Percentiles rank a stretch among this genome's conserved stretches.
phyloP scores from a whole-genome alignment of 1,140 invertebrate species.

The Heliconius eleuchia region DNA sequence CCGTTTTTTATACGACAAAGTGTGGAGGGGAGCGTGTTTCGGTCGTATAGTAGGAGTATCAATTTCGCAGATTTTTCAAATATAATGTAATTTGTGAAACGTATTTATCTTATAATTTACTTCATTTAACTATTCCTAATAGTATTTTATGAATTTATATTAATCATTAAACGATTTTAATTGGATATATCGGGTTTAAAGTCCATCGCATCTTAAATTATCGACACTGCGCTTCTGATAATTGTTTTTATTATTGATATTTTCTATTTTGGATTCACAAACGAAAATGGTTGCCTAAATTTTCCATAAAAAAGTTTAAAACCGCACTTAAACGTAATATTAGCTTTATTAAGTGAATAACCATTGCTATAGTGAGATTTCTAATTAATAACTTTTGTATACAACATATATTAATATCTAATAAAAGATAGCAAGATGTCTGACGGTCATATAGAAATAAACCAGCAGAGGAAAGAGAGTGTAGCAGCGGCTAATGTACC shows the following conservation, averaged over 20 bases:
- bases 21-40: conserved; percentile 33
- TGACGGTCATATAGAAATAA: conserved; percentile 64
- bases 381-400: conserved; percentile 6
- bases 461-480: conserved; percentile 64
- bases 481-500: conserved; percentile 62
- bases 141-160: conserved; percentile 18
- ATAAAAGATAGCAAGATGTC: conserved; percentile 55
- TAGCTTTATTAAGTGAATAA: conserved; percentile 13
- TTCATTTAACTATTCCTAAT: conserved; percentile 15
- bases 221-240: conserved; percentile 48
- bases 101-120: conserved; percentile 15
- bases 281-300: conserved; percentile 19
- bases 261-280: conserved; percentile 40
- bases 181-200: conserved; percentile 19
- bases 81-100: conserved; percentile 37
- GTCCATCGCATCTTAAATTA: conserved; percentile 28
- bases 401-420: conserved; percentile 28
- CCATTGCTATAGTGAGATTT: conserved; percentile 14
- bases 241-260: conserved; percentile 63
- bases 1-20: conserved; percentile 21
- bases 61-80: conserved; percentile 32
- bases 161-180: conserved; percentile 22
- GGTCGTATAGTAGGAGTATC: conserved; percentile 17
- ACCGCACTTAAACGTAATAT: conserved; percentile 13
- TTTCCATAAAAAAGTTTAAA: not conserved